phyloP scores from a whole-genome alignment of 1,140 invertebrate species.

The Temnothorax curvispinosus region DNA sequence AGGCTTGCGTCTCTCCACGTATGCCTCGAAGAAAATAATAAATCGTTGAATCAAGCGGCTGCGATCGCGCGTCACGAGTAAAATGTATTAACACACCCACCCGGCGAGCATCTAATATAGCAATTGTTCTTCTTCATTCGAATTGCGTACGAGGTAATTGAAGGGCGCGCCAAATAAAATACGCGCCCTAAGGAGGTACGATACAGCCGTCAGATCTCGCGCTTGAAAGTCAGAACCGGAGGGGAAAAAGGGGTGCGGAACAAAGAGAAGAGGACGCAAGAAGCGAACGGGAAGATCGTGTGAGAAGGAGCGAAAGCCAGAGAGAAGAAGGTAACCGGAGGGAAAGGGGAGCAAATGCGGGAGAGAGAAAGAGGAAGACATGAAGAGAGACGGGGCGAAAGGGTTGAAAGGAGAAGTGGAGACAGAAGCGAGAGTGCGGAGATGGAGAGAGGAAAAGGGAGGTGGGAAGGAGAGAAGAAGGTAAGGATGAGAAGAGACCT shows the following conservation, averaged over 20 bases:
- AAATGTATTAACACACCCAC: constrained; percentile 58
- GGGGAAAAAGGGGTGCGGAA: not conserved
- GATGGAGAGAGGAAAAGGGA: not conserved
- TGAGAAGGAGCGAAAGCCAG: constrained; percentile 1
- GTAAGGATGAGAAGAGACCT: constrained; percentile 65
- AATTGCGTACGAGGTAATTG: constrained; percentile 39
- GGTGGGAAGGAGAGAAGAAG: constrained; percentile 21
- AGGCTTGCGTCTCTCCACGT: not conserved
- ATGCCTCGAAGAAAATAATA: constrained; percentile 48
- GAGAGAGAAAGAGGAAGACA: not conserved
- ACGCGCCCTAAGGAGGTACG: constrained; percentile 40
- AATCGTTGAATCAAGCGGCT: constrained; percentile 43
- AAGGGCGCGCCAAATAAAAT: constrained; percentile 54
- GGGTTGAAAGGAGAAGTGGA: constrained; percentile 16
- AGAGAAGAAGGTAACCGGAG: not conserved
- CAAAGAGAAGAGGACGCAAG: not conserved
- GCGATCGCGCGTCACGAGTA: constrained; percentile 41
- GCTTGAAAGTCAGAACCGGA: constrained; percentile 51
- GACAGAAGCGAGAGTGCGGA: not conserved
- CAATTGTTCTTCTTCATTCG: constrained; percentile 60
- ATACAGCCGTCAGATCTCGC: constrained; percentile 66
- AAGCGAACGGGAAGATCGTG: constrained; percentile 2
- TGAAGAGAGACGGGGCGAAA: not conserved
- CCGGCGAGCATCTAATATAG: constrained; percentile 60
- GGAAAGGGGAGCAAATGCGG: not conserved